Evolutionary conservation across 2,113 vertebrate genomes (phyloP).

Genomic region (Epinephelus cyanopodus): DNA sequence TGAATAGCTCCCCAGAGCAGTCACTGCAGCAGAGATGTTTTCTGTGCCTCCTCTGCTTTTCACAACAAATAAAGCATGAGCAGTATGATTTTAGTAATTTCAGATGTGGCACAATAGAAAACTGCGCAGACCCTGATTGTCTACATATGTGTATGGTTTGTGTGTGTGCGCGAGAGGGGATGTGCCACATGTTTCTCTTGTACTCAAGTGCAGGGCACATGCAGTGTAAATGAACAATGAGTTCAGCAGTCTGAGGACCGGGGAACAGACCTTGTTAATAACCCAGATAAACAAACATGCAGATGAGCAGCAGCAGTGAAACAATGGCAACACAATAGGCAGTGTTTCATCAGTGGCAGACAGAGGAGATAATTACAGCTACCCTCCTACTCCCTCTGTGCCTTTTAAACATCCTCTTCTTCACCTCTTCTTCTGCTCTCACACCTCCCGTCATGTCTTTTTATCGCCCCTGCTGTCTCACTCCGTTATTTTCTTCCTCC

Average conservation of each 20-base stretch:
- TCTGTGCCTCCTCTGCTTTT: slow-evolving; percentile 23
- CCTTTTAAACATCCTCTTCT: slow-evolving; percentile 65
- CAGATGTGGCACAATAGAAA: slow-evolving; percentile 13
- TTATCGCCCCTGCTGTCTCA: slow-evolving; percentile 21
- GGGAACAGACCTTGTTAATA: slow-evolving; percentile 70
- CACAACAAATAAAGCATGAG: slow-evolving; percentile 43
- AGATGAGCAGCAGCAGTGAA: slow-evolving; percentile 61
- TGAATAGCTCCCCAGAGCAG: slow-evolving; percentile 38
- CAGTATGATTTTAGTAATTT: slow-evolving; percentile 39
- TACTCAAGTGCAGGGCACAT: slow-evolving; percentile 40
- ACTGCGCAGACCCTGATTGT: neutral
- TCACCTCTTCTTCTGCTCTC: slow-evolving; percentile 45
- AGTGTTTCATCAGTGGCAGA: slow-evolving; percentile 73
- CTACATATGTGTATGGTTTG: neutral
- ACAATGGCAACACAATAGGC: slow-evolving; percentile 71
- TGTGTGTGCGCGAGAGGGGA: slow-evolving; percentile 5
- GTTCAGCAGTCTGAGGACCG: slow-evolving; percentile 55
- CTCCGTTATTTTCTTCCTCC: slow-evolving; percentile 22
- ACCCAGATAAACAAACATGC: slow-evolving; percentile 77
- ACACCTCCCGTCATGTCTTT: slow-evolving; percentile 32
- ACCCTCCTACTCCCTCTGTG: slow-evolving; percentile 62
- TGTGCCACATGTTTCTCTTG: slow-evolving; percentile 40
- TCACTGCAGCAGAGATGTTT: slow-evolving; percentile 32
- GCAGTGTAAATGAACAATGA: slow-evolving; percentile 60
- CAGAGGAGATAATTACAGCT: slow-evolving; percentile 74